Evolutionary conservation across 2,888 invertebrate genomes (phyloP).

Genomic region (Drosophila bunnanda): DNA sequence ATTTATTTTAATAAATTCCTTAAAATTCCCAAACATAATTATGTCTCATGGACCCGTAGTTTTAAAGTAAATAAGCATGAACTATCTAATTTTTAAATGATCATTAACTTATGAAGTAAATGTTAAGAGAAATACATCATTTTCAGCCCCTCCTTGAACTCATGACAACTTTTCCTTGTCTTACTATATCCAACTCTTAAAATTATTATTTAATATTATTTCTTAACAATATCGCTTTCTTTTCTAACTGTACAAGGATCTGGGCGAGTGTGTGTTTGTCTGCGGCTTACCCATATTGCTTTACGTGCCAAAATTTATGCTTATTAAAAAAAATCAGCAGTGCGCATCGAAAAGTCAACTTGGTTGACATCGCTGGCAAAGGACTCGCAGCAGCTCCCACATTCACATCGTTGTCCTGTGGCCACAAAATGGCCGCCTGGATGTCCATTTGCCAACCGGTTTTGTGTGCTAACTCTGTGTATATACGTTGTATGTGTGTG

Average conservation of each 20-base stretch:
- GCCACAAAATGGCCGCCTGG: conserved; percentile 56
- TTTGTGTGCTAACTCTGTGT: conserved; percentile 46
- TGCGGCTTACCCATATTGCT: conserved; percentile 57
- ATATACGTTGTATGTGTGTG: conserved; percentile 10
- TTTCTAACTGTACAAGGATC: conserved; percentile 3
- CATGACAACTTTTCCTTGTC: neutral
- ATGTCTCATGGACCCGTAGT: neutral
- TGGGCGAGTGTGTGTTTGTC: conserved; percentile 18
- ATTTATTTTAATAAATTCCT: neutral
- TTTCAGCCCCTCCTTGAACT: neutral
- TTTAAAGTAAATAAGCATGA: neutral
- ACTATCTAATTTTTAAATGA: neutral
- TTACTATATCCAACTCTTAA: neutral
- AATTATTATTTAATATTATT: neutral
- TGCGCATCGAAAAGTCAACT: conserved; percentile 71
- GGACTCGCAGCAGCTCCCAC: conserved; percentile 40
- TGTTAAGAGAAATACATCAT: neutral
- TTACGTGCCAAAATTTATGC: conserved; percentile 66
- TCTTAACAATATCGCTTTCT: neutral
- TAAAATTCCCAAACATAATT: neutral
- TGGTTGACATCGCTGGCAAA: conserved; percentile 53
- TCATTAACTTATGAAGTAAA: no score
- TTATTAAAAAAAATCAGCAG: conserved; percentile 72
- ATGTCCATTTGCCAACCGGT: conserved; percentile 54
- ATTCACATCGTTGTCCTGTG: conserved; percentile 50